Evolutionary conservation across 2,888 invertebrate species (phyloP).

Genomic region (Mimas tiliae): DNA sequence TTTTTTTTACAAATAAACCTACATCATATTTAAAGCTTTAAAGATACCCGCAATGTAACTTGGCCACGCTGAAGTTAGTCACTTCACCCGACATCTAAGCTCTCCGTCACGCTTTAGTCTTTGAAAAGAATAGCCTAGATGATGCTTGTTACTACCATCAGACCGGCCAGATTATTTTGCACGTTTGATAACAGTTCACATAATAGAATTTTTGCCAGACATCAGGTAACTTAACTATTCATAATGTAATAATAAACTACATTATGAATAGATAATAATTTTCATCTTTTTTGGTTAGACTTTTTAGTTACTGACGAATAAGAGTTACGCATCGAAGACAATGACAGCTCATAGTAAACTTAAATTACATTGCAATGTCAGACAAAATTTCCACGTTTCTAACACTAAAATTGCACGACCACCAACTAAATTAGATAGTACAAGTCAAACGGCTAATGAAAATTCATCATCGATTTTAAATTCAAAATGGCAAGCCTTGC

Average conservation of each 20-base stretch:
- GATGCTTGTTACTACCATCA: too few relatives aligned
- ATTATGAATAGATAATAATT: neutral
- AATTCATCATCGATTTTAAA: constrained; percentile 35
- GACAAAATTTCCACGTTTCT: constrained; percentile 42
- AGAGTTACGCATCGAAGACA: neutral
- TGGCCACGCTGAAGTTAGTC: too few relatives aligned
- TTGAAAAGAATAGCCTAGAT: too few relatives aligned
- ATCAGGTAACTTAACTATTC: neutral
- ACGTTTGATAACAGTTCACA: neutral
- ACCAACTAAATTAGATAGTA: constrained; percentile 42
- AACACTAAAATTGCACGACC: constrained; percentile 39
- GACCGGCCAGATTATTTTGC: too few relatives aligned
- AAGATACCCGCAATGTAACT: too few relatives aligned
- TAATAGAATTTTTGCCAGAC: constrained; percentile 11
- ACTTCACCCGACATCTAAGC: too few relatives aligned
- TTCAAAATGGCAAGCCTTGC: constrained; percentile 37
- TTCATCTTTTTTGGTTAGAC: too few relatives aligned
- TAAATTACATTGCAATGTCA: constrained; percentile 36
- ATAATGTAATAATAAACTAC: too few relatives aligned
- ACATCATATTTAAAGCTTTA: constrained; percentile 2
- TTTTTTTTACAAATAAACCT: neutral
- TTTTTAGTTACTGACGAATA: neutral
- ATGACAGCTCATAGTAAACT: constrained; percentile 23
- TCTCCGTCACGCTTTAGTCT: too few relatives aligned
- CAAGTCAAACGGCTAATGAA: constrained; percentile 26